Base-by-base conservation (phyloP, 2,797 vertebrate genomes). In the Propithecus deckenii region DNA sequence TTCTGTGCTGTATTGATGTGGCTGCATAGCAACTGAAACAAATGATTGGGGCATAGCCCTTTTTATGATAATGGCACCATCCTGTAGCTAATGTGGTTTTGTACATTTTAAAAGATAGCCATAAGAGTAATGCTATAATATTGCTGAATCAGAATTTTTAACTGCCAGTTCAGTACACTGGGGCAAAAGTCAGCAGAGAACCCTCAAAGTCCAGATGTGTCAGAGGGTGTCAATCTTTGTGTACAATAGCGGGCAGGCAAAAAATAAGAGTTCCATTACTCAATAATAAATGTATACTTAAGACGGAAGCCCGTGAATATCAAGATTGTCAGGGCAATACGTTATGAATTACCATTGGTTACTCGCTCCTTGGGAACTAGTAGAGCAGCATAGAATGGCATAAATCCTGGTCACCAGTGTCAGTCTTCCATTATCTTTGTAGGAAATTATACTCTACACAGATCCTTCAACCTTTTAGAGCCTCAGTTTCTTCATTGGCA, bases 11-110 rank as follows among this genome's bases (percentile, higher is more conserved):
- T 96, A 93, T 86, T 97, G 96, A 91, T 22, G 50, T 98, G 97
- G 86, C 94, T 96, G 85, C 83, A 90, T 83, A 97, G 97, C 93
- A 98, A 95, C 97, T 97, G 96, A 96, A 98, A 97, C 96, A 97
- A 97, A 98, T 91, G 55, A 97, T 95, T 72, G 5, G 48, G 95
- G 48, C 88, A 69, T 41, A 89, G 94, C 81, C 89, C 95, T 97
- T 97, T 97, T 84, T 97, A 96, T 97, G 95, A 90, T 85, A 91
- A 71, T 81, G 76, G 67, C 71, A 59, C 38, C 97, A 72, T 75
- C 71, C 86, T 98, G 88, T 93, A 96, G 80, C 95, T 96, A 93
- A 95, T 86, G 8, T 95, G 81, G 69, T 94, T 97, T 78, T 38
- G 5, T 50, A 28, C 89, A 71, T 86, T 96, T 89, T 72, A 83